Conservation (phyloP, 2,113 vertebrate genomes). For the Rostratula benghalensis region DNA sequence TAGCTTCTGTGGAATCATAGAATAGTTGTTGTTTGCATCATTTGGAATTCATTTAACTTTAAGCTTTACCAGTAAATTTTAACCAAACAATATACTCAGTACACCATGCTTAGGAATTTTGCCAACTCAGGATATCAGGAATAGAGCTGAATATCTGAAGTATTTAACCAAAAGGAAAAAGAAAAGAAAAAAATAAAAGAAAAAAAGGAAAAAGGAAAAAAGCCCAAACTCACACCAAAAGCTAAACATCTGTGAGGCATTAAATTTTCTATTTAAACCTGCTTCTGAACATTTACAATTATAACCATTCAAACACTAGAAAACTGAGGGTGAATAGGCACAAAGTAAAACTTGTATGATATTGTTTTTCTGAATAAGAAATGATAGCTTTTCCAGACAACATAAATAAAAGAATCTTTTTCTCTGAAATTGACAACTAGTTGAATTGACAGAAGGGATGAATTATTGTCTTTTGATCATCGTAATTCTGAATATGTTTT, state of each 20-base stretch:
- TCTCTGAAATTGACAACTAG: neutral
- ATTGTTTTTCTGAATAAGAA: neutral
- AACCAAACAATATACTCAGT: neutral
- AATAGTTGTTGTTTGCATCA: neutral
- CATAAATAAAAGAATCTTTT: neutral
- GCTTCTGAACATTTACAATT: neutral
- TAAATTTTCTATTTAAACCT: neutral
- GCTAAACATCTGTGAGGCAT: neutral
- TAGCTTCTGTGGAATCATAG: neutral
- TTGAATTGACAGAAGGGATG: neutral
- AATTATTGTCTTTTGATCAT: neutral
- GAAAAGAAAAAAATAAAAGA: accelerated
- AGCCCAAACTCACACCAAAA: neutral
- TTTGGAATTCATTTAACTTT: neutral
- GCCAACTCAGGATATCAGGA: neutral
- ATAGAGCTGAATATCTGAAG: neutral
- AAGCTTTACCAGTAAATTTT: neutral
- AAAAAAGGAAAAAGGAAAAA: neutral
- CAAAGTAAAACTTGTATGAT: neutral
- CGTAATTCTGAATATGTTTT: neutral
- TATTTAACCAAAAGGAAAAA: neutral
- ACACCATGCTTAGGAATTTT: neutral
- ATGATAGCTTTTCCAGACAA: neutral
- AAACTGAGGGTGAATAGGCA: neutral
- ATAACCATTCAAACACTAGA: neutral